Base-by-base conservation (phyloP, 1,140 invertebrate species). In the Megalonaias nervosa region DNA sequence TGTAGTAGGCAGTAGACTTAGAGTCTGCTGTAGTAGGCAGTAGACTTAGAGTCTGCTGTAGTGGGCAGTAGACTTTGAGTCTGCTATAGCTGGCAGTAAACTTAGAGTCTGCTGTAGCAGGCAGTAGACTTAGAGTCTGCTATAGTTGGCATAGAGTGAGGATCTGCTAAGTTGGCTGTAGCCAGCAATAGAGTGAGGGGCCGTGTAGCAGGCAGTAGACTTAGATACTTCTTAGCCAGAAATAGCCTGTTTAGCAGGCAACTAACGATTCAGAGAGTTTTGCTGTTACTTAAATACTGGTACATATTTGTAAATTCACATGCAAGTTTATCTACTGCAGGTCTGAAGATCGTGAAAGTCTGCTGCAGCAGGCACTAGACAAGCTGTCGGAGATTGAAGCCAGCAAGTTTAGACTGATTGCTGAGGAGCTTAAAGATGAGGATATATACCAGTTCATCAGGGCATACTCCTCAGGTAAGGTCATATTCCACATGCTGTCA, bases 361-460 rank as follows among this genome's bases (percentile, higher is more conserved):
- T 95, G 14, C 86, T 96, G 3, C 77, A 87, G 15, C 94, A 96
- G 85, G 95, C 95, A 12, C 92, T 94, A 72, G 79, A 82, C 0
- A 90, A 87, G 78, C 71, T 90, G 12, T 66, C 74, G 23, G 74
- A 83, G 15, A 81, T 90, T 31, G 84, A 86, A 60, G 77, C 75
- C 23, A 72, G 72, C 48, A 87, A 86, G 66, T 89, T 90, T 79
- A 55, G 77, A 17, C 71, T 58, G 17, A 93, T 97, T 73, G 95
- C 95, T 0, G 74, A 90, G 11, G 96, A 97, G 88, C 89, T 97
- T 19, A 90, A 94, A 15, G 92, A 92, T 74, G 92, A 94, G 80
- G 95, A 96, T 86, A 92, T 93, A 1, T 95, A 95, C 86, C 93
- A 95, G 80, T 97, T 95, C 86, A 88, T 94, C 0, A 89, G 93